Evolutionary conservation across 2,797 vertebrate genomes (phyloP).

Genomic region (Sternotherus odoratus): DNA sequence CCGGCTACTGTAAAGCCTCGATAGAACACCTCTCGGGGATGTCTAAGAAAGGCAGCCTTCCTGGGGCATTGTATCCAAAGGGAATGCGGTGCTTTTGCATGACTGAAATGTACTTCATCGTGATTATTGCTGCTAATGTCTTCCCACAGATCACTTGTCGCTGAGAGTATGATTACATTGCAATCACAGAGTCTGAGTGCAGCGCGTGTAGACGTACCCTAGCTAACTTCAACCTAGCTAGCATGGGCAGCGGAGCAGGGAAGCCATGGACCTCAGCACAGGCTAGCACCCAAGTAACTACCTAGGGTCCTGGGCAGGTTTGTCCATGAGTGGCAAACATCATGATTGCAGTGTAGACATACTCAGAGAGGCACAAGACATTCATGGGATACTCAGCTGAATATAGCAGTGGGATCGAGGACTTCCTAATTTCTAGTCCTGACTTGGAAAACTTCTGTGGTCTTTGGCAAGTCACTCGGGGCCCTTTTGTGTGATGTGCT

Average conservation of each 20-base stretch:
- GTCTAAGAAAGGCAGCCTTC: constrained; percentile 33
- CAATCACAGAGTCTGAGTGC: not conserved
- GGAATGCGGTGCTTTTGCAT: fast-evolving
- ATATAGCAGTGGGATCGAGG: not conserved
- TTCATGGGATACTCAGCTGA: not conserved
- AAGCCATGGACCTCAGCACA: not conserved
- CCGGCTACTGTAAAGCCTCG: not conserved
- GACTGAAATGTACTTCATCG: not conserved
- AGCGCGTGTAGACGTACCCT: not conserved
- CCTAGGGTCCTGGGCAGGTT: not conserved
- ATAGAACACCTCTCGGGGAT: not conserved
- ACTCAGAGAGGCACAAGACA: not conserved
- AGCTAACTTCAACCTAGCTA: not conserved
- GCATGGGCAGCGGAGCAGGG: not conserved
- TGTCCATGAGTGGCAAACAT: not conserved
- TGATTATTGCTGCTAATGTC: fast-evolving
- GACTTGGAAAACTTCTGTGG: not conserved
- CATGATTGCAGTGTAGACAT: not conserved
- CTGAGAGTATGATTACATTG: not conserved
- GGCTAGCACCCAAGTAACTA: not conserved
- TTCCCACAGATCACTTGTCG: fast-evolving
- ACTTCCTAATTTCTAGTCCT: not conserved
- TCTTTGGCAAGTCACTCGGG: not conserved
- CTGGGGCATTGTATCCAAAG: fast-evolving
- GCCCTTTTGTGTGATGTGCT: not conserved